Conservation (phyloP, 2,888 invertebrate species). For the Celastrina argiolus region DNA sequence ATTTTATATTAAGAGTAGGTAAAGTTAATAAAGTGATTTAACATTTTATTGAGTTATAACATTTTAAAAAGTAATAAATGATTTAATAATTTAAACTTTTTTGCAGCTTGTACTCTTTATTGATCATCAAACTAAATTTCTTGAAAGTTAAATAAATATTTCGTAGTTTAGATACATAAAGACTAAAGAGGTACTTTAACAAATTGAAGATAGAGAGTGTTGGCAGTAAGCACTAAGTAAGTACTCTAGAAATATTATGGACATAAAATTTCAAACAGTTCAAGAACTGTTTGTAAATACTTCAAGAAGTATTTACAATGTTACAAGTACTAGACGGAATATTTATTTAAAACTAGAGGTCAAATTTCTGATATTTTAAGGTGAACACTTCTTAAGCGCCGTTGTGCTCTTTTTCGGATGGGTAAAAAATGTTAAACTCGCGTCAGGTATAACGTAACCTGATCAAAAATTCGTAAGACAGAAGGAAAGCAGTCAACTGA, state of each 20-base stretch:
- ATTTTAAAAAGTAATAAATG: no score
- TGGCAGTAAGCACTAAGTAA: background rate
- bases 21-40: no score
- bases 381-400: no score
- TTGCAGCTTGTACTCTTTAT: background rate
- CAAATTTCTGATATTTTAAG: background rate
- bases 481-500: no score
- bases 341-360: background rate
- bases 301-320: background rate
- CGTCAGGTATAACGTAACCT: no score
- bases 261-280: background rate
- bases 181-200: background rate
- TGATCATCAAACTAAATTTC: background rate
- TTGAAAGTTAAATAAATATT: background rate
- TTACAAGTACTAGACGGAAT: background rate
- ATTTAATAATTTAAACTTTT: background rate
- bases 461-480: no score
- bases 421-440: no score
- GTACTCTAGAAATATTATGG: background rate
- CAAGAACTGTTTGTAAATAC: no score
- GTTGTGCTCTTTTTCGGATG: no score
- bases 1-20: no score
- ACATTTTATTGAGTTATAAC: no score
- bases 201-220: background rate
- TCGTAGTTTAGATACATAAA: background rate